Percentiles rank a stretch among this genome's conserved stretches.
Evolutionary conservation across 64 coral and sea anemone species (phyloP).

Genomic region (Dendrophyllia cribrosa): DNA sequence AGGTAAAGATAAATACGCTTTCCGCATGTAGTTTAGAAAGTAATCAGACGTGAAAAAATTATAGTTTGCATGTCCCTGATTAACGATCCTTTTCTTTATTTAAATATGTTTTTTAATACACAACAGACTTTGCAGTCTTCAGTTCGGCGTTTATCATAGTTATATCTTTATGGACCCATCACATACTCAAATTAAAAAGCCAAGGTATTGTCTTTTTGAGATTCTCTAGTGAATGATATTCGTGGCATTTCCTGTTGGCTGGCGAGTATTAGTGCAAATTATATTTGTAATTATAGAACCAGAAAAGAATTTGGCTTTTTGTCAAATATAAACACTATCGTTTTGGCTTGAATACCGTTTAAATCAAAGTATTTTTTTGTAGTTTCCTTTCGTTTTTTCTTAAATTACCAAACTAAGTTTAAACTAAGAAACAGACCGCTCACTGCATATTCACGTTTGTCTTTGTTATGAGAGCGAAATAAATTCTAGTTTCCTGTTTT

Average conservation of each 20-base stretch:
- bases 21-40: conserved; percentile 18
- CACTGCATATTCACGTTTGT: conserved; percentile 3
- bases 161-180: conserved; percentile 27
- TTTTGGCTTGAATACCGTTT: neutral
- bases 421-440: neutral
- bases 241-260: conserved; percentile 38
- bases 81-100: neutral
- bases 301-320: conserved; percentile 24
- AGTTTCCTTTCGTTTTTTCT: neutral
- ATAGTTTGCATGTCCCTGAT: neutral
- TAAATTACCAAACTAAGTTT: neutral
- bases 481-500: conserved; percentile 43
- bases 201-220: conserved; percentile 29
- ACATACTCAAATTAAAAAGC: conserved; percentile 28
- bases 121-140: neutral
- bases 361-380: neutral
- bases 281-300: conserved; percentile 50
- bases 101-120: neutral
- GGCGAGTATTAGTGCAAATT: conserved; percentile 50
- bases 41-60: neutral
- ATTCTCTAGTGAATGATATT: conserved; percentile 29
- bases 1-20: conserved; percentile 19
- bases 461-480: conserved; percentile 17
- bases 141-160: neutral
- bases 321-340: conserved; percentile 1